Base-by-base conservation (phyloP, 2,797 vertebrate species). In the Microtus obscurus region DNA sequence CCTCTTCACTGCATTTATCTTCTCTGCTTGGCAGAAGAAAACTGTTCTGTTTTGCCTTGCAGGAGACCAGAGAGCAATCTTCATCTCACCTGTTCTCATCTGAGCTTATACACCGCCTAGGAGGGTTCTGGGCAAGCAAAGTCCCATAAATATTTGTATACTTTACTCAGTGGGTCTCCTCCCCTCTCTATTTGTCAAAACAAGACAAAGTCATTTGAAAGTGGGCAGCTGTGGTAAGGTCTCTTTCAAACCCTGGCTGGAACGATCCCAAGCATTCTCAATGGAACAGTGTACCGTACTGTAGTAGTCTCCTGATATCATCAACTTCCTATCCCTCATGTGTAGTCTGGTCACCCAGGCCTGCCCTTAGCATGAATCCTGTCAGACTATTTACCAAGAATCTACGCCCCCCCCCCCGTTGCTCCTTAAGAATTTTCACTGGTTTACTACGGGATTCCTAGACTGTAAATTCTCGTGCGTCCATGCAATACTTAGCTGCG, bases 21-120 rank as follows among this genome's bases (percentile, higher is more conserved):
- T 97, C 96, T 93, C 90, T 95, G 95, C 88, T 96, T 96, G 96
- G 94, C 94, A 96, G 93, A 87, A 87, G 82, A 96, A 96, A 97
- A 73, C 78, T 31, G 73, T 96, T 96, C 88, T 92, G 86, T 43
- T 96, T 90, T 97, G 89, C 96, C 92, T 97, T 89, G 74, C 86
- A 91, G 95, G 95, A 93, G 91, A 80, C 43, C 82, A 69, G 97
- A 89, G 97, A 95, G 93, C 93, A 92, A 97, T 97, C 95, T 97
- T 94, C 86, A 95, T 96, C 51, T 97, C 93, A 96, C 93, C 94
- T 94, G 90, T 82, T 95, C 93, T 92, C 69, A 59, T 90, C 59
- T 2, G 6, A 87, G 91, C 86, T 95, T 80, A 93, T 80, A 87
- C 51, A 94, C 76, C n/a, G 40, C 92, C 93, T 92, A 74, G 88